These are phyloP conservation scores for Podarcis cretensis DNA, from an alignment of 2,113 vertebrate species.

Conservation along the genomic window DNA sequence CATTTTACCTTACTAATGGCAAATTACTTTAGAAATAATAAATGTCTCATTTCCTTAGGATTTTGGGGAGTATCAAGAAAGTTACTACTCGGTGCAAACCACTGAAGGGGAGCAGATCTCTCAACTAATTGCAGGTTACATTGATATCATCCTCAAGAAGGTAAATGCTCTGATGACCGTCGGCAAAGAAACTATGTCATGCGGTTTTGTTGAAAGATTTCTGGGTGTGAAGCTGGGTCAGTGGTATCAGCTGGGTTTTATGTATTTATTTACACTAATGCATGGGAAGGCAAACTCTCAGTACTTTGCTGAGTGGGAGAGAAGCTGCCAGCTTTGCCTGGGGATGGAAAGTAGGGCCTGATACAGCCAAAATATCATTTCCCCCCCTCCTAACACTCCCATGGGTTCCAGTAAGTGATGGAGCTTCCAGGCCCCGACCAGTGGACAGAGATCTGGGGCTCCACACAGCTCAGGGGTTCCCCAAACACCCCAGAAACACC, in stretches of 20 bases:
- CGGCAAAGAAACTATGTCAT: background rate
- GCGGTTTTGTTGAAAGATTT: background rate
- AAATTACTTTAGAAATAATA: background rate
- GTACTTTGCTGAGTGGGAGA: background rate
- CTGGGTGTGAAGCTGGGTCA: too few relatives aligned
- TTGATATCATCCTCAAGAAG: conserved; percentile 99
- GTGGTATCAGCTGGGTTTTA: background rate
- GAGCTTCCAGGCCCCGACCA: too few relatives aligned
- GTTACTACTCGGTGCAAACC: conserved; percentile 98
- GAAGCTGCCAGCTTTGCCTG: background rate
- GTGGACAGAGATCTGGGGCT: too few relatives aligned
- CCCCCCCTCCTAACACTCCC: background rate
- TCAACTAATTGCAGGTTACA: conserved; percentile 97
- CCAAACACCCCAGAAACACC: too few relatives aligned
- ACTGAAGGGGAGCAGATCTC: conserved; percentile 99
- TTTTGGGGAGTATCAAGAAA: conserved; percentile 99
- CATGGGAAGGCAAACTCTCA: background rate
- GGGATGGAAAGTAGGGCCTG: background rate
- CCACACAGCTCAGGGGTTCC: too few relatives aligned
- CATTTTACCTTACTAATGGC: too few relatives aligned
- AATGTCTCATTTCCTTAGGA: conserved; percentile 76
- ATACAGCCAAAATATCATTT: background rate
- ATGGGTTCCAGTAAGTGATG: background rate
- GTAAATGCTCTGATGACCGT: conserved; percentile 60
- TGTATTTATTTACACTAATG: background rate